Conservation (phyloP, 2,113 vertebrate genomes). For the Ursus arctos region DNA sequence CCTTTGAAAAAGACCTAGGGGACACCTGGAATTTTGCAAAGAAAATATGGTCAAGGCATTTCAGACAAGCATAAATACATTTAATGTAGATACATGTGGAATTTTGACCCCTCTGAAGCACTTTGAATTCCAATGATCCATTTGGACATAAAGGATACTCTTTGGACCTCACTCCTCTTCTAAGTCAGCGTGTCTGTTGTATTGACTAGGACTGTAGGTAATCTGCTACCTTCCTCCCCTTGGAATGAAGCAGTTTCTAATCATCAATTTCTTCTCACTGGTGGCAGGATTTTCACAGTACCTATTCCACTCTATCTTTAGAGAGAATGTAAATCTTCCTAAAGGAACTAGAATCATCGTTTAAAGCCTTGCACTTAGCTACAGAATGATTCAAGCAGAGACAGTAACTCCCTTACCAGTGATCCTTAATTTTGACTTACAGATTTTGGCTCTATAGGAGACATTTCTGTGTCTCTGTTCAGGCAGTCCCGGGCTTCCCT, state of each 20-base stretch:
- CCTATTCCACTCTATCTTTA: constrained; percentile 54
- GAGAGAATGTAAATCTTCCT: constrained; percentile 71
- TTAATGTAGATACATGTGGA: background rate
- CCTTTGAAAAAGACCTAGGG: background rate
- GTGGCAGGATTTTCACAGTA: constrained; percentile 24
- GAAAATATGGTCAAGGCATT: constrained; percentile 13
- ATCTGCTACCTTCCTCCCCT: background rate
- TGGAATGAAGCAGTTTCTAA: background rate
- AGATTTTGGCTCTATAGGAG: constrained; percentile 69
- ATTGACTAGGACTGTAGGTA: background rate
- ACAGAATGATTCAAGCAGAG: constrained; percentile 64
- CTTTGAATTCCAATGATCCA: background rate
- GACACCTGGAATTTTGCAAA: background rate
- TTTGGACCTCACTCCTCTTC: background rate
- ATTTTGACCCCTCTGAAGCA: background rate
- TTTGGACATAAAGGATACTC: background rate
- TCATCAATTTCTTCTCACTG: background rate
- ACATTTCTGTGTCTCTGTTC: constrained; percentile 73
- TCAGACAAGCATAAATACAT: background rate
- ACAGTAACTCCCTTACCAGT: constrained; percentile 72
- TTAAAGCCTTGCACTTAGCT: constrained; percentile 61
- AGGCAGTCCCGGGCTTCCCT: constrained; percentile 65
- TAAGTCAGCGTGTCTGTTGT: background rate
- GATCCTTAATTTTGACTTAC: constrained; percentile 81
- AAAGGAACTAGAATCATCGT: constrained; percentile 46